Percentiles rank a stretch among this genome's conserved stretches.
These are phyloP conservation scores for Zygogramma bicolorata DNA, from an alignment of 2,888 invertebrate species.

Conservation along the genomic window DNA sequence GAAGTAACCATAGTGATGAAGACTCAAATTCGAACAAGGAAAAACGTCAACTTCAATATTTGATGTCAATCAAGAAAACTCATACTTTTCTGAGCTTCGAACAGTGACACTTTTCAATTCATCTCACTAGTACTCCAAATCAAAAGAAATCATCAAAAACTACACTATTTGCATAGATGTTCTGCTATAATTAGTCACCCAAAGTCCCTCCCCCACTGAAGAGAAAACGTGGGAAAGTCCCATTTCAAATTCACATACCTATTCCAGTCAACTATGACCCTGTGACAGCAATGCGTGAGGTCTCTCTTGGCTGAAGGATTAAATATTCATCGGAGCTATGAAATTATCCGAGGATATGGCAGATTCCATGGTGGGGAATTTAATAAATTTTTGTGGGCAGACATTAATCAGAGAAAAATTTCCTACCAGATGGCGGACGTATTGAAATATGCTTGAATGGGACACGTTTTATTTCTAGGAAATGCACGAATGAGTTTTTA, in stretches of 20 bases:
- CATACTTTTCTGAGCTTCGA: too few species aligned
- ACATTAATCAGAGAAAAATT: constrained; percentile 8
- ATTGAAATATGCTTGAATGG: constrained; percentile 8
- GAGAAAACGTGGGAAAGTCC: background rate
- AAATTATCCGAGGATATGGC: constrained; percentile 17
- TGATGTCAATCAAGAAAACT: too few species aligned
- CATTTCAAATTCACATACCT: background rate
- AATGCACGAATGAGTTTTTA: constrained; percentile 4
- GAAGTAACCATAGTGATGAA: too few species aligned
- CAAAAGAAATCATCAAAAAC: too few species aligned
- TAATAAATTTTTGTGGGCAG: constrained; percentile 9
- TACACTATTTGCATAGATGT: too few species aligned
- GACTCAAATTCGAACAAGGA: too few species aligned
- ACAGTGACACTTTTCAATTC: too few species aligned
- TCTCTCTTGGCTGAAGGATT: constrained; percentile 25
- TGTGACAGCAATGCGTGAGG: constrained; percentile 26
- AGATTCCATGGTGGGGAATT: constrained; percentile 8
- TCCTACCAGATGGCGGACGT: background rate
- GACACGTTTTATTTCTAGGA: constrained; percentile 1
- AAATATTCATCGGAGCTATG: constrained; percentile 23
- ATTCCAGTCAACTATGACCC: constrained; percentile 16
- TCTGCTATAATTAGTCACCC: too few species aligned
- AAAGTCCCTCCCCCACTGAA: too few species aligned
- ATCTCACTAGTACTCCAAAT: too few species aligned
- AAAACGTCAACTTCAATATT: too few species aligned